Evolutionary conservation across 2,797 vertebrate species (phyloP).

Genomic region (Sorex maritimensis): DNA sequence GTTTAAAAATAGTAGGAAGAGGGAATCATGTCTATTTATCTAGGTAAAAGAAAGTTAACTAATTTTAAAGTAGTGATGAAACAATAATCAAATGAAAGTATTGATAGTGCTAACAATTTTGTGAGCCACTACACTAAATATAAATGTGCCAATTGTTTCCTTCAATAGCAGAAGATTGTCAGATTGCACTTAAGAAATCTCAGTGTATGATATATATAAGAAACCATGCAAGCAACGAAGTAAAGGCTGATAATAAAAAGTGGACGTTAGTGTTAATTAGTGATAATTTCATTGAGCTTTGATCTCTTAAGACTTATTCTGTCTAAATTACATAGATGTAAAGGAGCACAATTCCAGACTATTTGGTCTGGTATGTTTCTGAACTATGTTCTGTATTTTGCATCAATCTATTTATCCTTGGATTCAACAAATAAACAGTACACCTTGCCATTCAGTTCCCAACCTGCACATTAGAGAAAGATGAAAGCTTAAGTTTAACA

Average conservation of each 20-base stretch:
- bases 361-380: background rate
- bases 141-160: constrained; percentile 1
- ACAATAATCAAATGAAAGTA: background rate
- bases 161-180: constrained; percentile 24
- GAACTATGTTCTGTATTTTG: constrained; percentile 30
- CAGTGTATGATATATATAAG: background rate
- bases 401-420: constrained; percentile 3
- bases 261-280: background rate
- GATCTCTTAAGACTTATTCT: constrained; percentile 17
- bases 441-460: background rate
- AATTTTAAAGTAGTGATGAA: background rate
- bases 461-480: background rate
- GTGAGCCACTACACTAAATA: constrained; percentile 41
- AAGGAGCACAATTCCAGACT: background rate
- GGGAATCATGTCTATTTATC: background rate
- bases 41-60: background rate
- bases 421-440: background rate
- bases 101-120: background rate
- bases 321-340: background rate
- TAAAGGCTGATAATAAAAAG: background rate
- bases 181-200: background rate
- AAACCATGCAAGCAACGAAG: background rate
- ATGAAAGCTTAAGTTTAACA: background rate
- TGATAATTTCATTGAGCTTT: background rate
- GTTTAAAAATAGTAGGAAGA: constrained; percentile 23